A percentile compares a stretch with the other conserved stretches of the same genome.
Conservation (phyloP, 1,140 invertebrate species). For the Augochlora pura region DNA sequence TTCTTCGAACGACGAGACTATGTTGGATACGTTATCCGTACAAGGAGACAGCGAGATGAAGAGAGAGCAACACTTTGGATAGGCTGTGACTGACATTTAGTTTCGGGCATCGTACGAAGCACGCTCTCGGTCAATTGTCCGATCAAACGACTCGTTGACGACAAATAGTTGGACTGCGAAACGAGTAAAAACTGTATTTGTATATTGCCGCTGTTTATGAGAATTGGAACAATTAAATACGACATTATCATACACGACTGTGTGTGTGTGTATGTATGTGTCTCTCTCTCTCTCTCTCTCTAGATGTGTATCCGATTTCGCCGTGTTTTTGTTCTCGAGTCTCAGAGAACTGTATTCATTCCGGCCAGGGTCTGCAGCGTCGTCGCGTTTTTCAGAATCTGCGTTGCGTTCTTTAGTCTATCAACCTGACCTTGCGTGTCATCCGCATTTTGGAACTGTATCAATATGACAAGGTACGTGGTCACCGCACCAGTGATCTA, state of each 20-base stretch:
- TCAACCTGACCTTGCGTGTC: slow-evolving; percentile 63
- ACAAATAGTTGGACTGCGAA: slow-evolving; percentile 49
- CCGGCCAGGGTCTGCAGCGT: slow-evolving; percentile 54
- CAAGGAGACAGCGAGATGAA: slow-evolving; percentile 13
- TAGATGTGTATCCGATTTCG: neutral
- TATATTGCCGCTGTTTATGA: slow-evolving; percentile 64
- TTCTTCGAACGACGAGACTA: slow-evolving; percentile 42
- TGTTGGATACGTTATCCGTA: slow-evolving; percentile 27
- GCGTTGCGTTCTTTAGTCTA: slow-evolving; percentile 66
- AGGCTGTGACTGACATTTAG: slow-evolving; percentile 74
- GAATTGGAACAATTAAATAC: slow-evolving; percentile 68
- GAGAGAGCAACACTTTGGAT: slow-evolving; percentile 60
- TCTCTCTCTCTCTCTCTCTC: slow-evolving; percentile 11
- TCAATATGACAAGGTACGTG: slow-evolving; percentile 86
- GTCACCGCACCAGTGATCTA: slow-evolving; percentile 85
- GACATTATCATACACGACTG: slow-evolving; percentile 59
- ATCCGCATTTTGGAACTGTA: slow-evolving; percentile 83
- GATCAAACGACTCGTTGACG: slow-evolving; percentile 50
- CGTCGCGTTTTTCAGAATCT: slow-evolving; percentile 61
- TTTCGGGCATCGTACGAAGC: slow-evolving; percentile 57
- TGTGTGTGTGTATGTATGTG: slow-evolving; percentile 9
- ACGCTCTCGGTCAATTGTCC: slow-evolving; percentile 61
- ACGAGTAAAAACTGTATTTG: slow-evolving; percentile 60
- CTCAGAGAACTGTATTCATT: neutral
- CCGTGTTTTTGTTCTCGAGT: neutral